These are phyloP conservation scores for Recurvirostra avosetta DNA, from an alignment of 2,113 vertebrate species.

Conservation along the genomic window DNA sequence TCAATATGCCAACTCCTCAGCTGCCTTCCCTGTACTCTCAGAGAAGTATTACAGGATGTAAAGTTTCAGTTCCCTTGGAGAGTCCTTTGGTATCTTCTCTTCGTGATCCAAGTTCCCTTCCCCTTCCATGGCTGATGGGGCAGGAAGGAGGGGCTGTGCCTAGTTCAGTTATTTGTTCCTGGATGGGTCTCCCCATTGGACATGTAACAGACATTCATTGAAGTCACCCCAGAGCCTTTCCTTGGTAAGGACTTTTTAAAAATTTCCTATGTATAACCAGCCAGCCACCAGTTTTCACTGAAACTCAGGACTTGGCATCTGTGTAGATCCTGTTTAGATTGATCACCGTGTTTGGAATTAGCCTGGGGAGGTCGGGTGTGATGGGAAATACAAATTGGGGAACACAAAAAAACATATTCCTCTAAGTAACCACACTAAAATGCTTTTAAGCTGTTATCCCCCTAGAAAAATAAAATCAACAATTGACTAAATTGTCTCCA, in stretches of 20 bases:
- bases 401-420: not conserved
- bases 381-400: not conserved
- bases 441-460: not conserved
- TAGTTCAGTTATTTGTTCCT: not conserved
- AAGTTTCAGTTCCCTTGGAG: not conserved
- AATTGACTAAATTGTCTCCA: not conserved
- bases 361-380: not conserved
- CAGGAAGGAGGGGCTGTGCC: not conserved
- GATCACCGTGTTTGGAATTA: not conserved
- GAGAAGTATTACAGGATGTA: not conserved
- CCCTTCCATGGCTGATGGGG: not conserved
- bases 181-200: not conserved
- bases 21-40: not conserved
- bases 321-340: not conserved
- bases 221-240: not conserved
- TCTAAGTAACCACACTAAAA: not conserved
- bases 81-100: not conserved
- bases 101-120: not conserved
- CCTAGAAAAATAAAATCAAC: not conserved
- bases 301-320: not conserved
- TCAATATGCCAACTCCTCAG: not conserved
- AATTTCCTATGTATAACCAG: not conserved
- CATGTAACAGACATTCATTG: not conserved
- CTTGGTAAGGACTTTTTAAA: not conserved
- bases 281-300: not conserved